Evolutionary conservation across 2,797 vertebrate species (phyloP), one percentile per base, ranked within the genome.

Genomic region (Xenentodon cancila): DNA sequence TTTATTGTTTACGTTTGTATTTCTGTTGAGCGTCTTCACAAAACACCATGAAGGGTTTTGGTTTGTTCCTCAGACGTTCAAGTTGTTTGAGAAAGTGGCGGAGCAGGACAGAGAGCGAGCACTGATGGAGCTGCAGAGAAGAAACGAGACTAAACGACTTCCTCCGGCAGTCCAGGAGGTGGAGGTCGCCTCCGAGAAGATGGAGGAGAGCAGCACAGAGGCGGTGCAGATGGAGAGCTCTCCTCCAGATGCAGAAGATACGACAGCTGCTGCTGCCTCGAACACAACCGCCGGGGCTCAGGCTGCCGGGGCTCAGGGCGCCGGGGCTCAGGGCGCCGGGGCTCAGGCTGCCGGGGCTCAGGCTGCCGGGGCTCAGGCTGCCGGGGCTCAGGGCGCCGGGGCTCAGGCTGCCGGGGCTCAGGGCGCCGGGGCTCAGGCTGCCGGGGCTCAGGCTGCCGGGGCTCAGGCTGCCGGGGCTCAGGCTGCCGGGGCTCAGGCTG

Each of bases 71-170:
- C 89, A 99, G 97, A 95, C 95, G 0, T 99, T 95, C 82, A 94
- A 87, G 81, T 72, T 87, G 59, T 98, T 97, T 56, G 96, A 98
- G 77, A 93, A 92, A 17, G 54, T 97, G 89, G 95, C 97, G 0
- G 90, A 92, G 18, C 94, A 95, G 34, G 97, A 98, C 68, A 89
- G 96, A 0, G 95, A 95, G 74, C 90, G 65, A 12, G 89, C 88
- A 34, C 76, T 90, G 75, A 94, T 63, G 27, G 92, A 93, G 53
- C 78, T 92, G 48, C 94, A 94, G 71, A 92, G 77, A 17, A 92
- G 88, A 53, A 92, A 93, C 25, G 85, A 78, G 50, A 58, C 68
- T 0, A 53, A 11, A 1, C 22, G n/a, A 0, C 79, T 69, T 4
- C 87, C 90, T 1, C 45, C 88, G 0, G 91, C 81, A 0, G 89